Percentiles rank a stretch among this genome's conserved stretches.
These are phyloP conservation scores for Chelon auratus DNA, from an alignment of 2,797 vertebrate species.

Conservation along the genomic window DNA sequence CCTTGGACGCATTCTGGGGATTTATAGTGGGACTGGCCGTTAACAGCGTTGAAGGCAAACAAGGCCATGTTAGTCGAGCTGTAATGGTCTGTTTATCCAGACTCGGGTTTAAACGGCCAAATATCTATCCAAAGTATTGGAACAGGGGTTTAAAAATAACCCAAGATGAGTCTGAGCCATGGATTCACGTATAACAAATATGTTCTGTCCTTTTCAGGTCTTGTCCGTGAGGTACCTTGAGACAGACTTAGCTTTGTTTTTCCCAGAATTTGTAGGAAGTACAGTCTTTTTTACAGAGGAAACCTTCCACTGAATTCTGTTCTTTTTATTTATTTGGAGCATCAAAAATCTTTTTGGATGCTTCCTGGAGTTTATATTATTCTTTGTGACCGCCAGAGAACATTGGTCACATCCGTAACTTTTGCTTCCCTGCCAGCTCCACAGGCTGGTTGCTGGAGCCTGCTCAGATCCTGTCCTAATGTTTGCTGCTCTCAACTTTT, in stretches of 20 bases:
- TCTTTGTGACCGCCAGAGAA: too few species aligned
- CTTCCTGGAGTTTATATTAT: too few species aligned
- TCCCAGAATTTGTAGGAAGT: not conserved
- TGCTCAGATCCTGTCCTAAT: too few species aligned
- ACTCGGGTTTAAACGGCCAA: conserved; percentile 67
- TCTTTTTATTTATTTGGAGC: too few species aligned
- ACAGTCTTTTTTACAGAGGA: not conserved
- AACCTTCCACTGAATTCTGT: too few species aligned
- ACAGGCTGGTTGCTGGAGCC: too few species aligned
- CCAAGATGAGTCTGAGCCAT: conserved; percentile 46
- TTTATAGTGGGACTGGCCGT: conserved; percentile 73
- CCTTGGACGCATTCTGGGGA: conserved; percentile 63
- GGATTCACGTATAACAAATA: conserved; percentile 53
- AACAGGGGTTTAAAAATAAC: conserved; percentile 54
- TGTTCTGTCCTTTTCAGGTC: conserved; percentile 43
- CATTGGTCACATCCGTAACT: too few species aligned
- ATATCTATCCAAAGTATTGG: conserved; percentile 67
- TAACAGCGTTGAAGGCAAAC: conserved; percentile 64
- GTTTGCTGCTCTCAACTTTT: too few species aligned
- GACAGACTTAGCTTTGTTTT: conserved; percentile 9
- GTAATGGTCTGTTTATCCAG: conserved; percentile 77
- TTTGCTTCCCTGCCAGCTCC: too few species aligned
- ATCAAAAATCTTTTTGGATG: too few species aligned
- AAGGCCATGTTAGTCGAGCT: conserved; percentile 62
- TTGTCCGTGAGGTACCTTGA: conserved; percentile 5